A percentile compares a stretch with the other conserved stretches of the same genome.
phyloP scores from a whole-genome alignment of 37 sponge, comb jelly and placozoan species.

The Lycopodina hypogea region DNA sequence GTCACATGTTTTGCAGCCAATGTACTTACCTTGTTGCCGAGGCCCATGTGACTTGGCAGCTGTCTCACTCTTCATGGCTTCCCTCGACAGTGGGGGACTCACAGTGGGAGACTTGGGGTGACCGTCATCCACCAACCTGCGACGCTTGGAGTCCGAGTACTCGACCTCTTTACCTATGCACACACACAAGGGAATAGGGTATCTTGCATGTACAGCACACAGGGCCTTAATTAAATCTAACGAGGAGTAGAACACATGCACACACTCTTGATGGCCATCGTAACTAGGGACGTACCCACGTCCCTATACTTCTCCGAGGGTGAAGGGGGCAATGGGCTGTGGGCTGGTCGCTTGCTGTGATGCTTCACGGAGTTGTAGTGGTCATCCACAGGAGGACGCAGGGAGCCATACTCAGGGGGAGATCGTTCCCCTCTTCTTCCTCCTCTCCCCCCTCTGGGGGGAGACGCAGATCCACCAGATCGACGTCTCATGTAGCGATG shows the following conservation, averaged over 20 bases:
- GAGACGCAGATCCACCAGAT: conserved; percentile 22
- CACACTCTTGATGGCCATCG: too few species aligned
- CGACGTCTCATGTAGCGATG: conserved; percentile 4
- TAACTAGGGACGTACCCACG: background rate
- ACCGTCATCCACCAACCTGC: background rate
- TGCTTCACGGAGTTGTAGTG: background rate
- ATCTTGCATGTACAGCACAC: too few species aligned
- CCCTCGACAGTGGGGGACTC: conserved; percentile 19
- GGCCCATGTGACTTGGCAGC: too few species aligned
- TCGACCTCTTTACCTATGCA: background rate
- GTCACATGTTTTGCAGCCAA: too few species aligned
- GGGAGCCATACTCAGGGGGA: conserved; percentile 23
- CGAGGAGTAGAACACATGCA: too few species aligned
- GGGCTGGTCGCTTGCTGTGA: background rate
- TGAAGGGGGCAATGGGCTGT: conserved; percentile 19
- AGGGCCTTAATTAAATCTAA: too few species aligned
- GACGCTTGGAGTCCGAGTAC: conserved; percentile 19
- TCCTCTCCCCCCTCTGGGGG: conserved; percentile 8
- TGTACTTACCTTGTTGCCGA: too few species aligned
- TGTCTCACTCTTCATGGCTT: too few species aligned
- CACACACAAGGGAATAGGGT: background rate
- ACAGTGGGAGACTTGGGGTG: conserved; percentile 31
- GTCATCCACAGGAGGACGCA: conserved; percentile 1
- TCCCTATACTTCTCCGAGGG: conserved; percentile 22
- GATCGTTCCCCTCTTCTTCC: background rate